Evolutionary conservation across 2,888 invertebrate species (phyloP).

Genomic region (Sarcophaga caerulescens): DNA sequence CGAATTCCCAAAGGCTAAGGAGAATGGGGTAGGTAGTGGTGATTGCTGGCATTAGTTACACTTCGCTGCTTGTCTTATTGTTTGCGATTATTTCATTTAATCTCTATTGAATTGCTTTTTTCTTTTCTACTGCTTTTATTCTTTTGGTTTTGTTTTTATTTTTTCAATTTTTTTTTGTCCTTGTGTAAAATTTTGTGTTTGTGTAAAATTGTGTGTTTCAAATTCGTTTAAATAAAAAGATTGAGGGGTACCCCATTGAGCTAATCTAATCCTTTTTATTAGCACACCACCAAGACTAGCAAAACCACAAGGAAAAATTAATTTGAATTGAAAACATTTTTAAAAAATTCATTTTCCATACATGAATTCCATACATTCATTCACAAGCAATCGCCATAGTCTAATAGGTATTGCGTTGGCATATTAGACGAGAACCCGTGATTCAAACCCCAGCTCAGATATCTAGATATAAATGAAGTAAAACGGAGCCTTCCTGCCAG

Average conservation of each 20-base stretch:
- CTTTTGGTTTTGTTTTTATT: not conserved
- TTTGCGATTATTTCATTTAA: constrained; percentile 62
- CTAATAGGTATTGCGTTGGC: not conserved
- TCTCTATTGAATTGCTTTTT: constrained; percentile 26
- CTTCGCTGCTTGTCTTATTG: constrained; percentile 68
- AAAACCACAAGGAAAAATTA: constrained; percentile 6
- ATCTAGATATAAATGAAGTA: not conserved
- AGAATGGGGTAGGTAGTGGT: not conserved
- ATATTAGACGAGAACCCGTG: no score
- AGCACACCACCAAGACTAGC: constrained; percentile 16
- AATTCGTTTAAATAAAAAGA: constrained; percentile 8
- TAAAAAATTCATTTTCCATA: constrained; percentile 35
- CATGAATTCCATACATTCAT: not conserved
- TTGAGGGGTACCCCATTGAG: constrained; percentile 10
- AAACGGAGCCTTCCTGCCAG: no score
- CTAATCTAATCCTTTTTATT: constrained; percentile 66
- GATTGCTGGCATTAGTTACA: constrained; percentile 63
- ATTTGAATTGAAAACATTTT: constrained; percentile 9
- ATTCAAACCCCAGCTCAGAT: no score
- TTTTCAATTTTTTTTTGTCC: not conserved
- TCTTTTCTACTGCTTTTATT: not conserved
- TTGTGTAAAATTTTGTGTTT: constrained; percentile 2
- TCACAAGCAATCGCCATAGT: not conserved
- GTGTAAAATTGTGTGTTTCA: constrained; percentile 7
- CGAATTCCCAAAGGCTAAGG: not conserved